Conservation (phyloP, 2,113 vertebrate genomes). For the Paradisaea rubra region DNA sequence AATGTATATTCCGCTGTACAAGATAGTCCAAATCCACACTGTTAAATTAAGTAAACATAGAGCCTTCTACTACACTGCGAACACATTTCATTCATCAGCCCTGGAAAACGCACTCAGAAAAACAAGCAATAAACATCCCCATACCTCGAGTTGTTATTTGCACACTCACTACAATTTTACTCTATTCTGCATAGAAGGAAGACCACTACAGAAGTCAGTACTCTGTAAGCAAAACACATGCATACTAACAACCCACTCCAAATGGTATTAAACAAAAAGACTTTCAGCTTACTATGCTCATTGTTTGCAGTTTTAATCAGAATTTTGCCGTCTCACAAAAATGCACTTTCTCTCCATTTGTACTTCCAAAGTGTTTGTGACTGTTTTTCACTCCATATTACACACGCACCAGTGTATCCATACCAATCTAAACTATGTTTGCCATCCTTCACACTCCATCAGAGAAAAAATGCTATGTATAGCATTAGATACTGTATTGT, state of each 20-base stretch:
- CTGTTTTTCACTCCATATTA: background rate
- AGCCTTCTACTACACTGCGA: background rate
- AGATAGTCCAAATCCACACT: background rate
- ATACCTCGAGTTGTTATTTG: background rate
- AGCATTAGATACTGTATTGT: background rate
- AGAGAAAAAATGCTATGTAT: background rate
- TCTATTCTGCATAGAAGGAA: background rate
- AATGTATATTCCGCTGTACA: background rate
- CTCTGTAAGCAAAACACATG: background rate
- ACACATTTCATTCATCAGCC: background rate
- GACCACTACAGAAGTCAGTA: background rate
- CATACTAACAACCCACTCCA: background rate
- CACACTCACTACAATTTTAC: background rate
- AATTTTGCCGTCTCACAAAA: background rate
- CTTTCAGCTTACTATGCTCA: background rate
- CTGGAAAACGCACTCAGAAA: background rate
- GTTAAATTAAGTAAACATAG: background rate
- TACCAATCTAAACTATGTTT: background rate
- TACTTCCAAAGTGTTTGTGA: background rate
- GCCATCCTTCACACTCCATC: background rate
- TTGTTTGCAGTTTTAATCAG: background rate
- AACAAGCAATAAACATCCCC: background rate
- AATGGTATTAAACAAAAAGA: background rate
- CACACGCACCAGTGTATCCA: accelerated
- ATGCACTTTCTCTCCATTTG: background rate